Base-by-base conservation (phyloP, 2,113 vertebrate genomes). In the Nerophis ophidion region DNA sequence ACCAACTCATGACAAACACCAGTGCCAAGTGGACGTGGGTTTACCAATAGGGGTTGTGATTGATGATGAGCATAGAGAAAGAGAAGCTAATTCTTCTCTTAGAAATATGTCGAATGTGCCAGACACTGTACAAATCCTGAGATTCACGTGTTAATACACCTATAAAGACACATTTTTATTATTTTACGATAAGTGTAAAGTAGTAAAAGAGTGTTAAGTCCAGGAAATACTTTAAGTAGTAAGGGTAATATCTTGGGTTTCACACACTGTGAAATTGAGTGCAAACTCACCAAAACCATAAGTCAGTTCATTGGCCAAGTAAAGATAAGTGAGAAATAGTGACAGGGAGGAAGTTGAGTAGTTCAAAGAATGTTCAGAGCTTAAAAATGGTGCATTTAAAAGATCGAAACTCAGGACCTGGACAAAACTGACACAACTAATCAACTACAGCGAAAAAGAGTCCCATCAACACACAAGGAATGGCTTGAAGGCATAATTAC, bases 401-500 rank as follows among this genome's bases (percentile, higher is more conserved):
- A 71, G 60, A 68, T 67, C 67, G 64, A 61, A 70, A 65, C 81
- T 88, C 89, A 91, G 89, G 90, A 91, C 74, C 81, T 91, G 90
- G 81, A 91, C 88, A 92, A 86, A 91, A 84, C 89, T 92, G 89
- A 93, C 87, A 93, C 90, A 85, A 90, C 58, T 70, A 61, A 70
- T 63, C 69, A 61, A 71, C 64, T 72, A 84, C 0, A 65, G 65
- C 7, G 50, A 35, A 16, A 74, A 70, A 66, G 62, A 54, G 65
- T 65, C 56, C 59, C 67, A 77, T 72, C 75, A 81, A 83, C 81
- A 83, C 72, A 87, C 68, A 87, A 86, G 87, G 77, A 89, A 89
- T 88, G 89, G 86, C 81, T 89, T 90, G 70, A 90, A 89, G 87
- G 84, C 81, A 95, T 96, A 96, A 93, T 96, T 96, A 95, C 94